phyloP scores from a whole-genome alignment of 2,113 vertebrate genomes.

The Hemicordylus capensis region DNA sequence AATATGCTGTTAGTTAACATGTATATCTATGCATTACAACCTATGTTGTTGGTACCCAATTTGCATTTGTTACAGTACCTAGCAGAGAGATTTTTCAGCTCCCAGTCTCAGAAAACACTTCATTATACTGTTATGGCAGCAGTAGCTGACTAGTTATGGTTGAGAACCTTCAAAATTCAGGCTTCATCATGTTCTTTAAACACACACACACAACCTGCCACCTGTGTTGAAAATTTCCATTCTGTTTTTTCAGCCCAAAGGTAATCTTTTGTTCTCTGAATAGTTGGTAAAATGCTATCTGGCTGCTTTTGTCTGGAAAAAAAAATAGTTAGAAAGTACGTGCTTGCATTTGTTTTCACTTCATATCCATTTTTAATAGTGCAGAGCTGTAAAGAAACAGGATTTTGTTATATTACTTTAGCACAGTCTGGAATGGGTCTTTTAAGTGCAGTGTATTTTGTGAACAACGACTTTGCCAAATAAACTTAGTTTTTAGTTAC shows the following conservation, averaged over 20 bases:
- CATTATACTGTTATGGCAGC: neutral
- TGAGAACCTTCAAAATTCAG: slow-evolving; percentile 4
- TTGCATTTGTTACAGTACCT: slow-evolving; percentile 1
- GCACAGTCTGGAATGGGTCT: neutral
- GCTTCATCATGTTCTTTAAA: neutral
- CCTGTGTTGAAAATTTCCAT: neutral
- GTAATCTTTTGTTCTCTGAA: neutral
- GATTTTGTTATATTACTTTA: neutral
- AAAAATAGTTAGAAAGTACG: neutral
- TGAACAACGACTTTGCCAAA: neutral
- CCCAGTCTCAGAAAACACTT: neutral
- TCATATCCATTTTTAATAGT: neutral
- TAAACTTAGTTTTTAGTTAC: neutral
- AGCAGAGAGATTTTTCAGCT: slow-evolving; percentile 8
- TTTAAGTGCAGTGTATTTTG: neutral
- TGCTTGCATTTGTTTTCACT: neutral
- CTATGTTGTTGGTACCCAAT: neutral
- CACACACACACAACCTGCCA: neutral
- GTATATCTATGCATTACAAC: neutral
- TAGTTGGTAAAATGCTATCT: neutral
- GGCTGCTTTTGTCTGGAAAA: neutral
- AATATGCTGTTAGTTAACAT: neutral
- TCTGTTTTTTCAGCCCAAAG: slow-evolving; percentile 3
- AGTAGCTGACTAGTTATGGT: neutral
- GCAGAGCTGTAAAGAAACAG: neutral